These are phyloP conservation scores for Harpagoxenus sublaevis DNA, from an alignment of 2,888 invertebrate species.

Conservation along the genomic window DNA sequence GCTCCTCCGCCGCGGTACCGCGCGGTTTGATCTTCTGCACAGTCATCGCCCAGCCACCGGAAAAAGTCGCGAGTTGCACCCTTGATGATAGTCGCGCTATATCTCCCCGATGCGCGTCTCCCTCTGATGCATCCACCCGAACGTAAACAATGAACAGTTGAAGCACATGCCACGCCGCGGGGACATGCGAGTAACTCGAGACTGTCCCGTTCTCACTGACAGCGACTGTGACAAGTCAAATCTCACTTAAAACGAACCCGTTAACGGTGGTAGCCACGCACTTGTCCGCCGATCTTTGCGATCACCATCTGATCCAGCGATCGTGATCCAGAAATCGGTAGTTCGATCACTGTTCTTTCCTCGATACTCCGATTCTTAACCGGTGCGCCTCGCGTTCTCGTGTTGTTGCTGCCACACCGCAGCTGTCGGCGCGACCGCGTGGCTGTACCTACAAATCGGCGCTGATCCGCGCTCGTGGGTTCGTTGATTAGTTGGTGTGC, in stretches of 20 bases:
- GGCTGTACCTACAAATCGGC: slow-evolving; percentile 76
- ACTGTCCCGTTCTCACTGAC: slow-evolving; percentile 28
- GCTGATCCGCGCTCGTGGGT: slow-evolving; percentile 47
- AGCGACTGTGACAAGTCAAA: not conserved
- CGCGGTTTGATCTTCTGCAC: slow-evolving; percentile 88
- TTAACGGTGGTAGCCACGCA: slow-evolving; percentile 19
- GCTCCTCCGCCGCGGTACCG: slow-evolving; percentile 83
- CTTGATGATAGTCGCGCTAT: slow-evolving; percentile 11
- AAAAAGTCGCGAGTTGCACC: slow-evolving; percentile 44
- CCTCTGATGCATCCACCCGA: slow-evolving; percentile 39
- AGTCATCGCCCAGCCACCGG: slow-evolving; percentile 85
- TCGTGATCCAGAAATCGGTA: slow-evolving; percentile 1
- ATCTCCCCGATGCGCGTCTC: slow-evolving; percentile 17
- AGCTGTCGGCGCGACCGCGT: slow-evolving; percentile 76
- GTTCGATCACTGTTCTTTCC: slow-evolving; percentile 19
- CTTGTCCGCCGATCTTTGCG: not conserved
- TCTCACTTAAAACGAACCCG: slow-evolving; percentile 19
- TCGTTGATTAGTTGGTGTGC: slow-evolving; percentile 78
- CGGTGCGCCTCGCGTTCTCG: slow-evolving; percentile 12
- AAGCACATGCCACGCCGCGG: slow-evolving; percentile 61
- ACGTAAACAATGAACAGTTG: slow-evolving; percentile 54
- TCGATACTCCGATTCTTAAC: not conserved
- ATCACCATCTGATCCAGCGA: not conserved
- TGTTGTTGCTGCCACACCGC: slow-evolving; percentile 52
- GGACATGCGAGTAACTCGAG: slow-evolving; percentile 21